Conservation (phyloP, 2,113 vertebrate genomes). For the Propithecus coquereli region DNA sequence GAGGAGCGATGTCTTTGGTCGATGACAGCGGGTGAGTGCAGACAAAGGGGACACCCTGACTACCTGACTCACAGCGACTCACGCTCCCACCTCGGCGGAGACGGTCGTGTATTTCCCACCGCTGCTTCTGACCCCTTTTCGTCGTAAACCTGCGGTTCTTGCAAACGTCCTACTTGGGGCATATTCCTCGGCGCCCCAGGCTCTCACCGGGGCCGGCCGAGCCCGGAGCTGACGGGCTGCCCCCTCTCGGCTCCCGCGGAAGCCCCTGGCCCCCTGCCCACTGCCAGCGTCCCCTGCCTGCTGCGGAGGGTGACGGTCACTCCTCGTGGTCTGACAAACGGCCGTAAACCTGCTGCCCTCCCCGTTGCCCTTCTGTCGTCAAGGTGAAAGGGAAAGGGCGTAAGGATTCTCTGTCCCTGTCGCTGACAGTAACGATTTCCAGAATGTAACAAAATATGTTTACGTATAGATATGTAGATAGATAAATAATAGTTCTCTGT, state of each 20-base stretch:
- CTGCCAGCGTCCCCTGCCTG: not conserved
- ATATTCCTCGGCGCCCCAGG: not conserved
- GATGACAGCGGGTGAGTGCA: not conserved
- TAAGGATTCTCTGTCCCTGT: not conserved
- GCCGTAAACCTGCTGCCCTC: not conserved
- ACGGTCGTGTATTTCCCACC: not conserved
- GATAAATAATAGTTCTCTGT: not conserved
- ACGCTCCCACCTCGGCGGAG: not conserved
- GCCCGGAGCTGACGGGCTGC: not conserved
- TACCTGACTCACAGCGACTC: not conserved
- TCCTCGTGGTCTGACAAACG: not conserved
- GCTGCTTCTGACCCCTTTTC: not conserved
- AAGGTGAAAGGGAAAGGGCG: not conserved
- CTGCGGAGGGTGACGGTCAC: not conserved
- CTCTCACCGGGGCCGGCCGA: not conserved
- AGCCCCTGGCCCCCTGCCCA: not conserved
- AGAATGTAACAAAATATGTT: not conserved
- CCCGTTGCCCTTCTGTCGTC: not conserved
- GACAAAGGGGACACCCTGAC: not conserved
- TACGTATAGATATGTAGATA: not conserved
- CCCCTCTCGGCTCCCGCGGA: too few species aligned
- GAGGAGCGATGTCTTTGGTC: not conserved
- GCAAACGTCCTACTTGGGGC: not conserved
- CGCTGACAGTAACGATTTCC: not conserved
- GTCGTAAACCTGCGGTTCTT: not conserved